phyloP scores from a whole-genome alignment of 2,797 vertebrate species.

The Melanotaenia maccullochi region DNA sequence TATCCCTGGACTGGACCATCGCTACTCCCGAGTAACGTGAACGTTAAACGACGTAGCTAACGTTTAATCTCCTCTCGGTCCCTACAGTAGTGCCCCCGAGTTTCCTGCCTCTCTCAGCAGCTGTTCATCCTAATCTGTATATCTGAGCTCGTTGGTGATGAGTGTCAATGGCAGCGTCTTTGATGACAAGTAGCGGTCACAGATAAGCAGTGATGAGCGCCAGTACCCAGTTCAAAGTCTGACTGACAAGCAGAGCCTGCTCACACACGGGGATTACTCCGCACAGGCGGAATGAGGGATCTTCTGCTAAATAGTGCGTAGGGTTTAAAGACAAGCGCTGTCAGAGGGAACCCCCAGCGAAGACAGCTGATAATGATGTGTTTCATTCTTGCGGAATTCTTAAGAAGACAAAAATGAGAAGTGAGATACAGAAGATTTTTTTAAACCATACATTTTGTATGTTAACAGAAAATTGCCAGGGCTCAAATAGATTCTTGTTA shows the following conservation, averaged over 20 bases:
- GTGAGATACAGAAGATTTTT: not conserved
- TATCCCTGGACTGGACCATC: constrained; percentile 78
- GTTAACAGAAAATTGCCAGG: not conserved
- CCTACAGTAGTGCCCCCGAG: constrained; percentile 35
- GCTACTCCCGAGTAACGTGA: constrained; percentile 72
- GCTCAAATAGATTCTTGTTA: not conserved
- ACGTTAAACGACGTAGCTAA: constrained; percentile 59
- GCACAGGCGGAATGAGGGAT: constrained; percentile 48
- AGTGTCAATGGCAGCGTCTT: constrained; percentile 47
- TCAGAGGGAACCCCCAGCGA: constrained; percentile 9
- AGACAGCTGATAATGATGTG: not conserved
- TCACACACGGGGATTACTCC: constrained; percentile 71
- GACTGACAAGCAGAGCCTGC: constrained; percentile 80
- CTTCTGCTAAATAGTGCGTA: constrained; percentile 73
- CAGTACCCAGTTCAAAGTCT: constrained; percentile 82
- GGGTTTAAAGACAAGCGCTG: constrained; percentile 12
- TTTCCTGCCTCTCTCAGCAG: constrained; percentile 31
- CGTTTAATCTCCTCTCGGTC: constrained; percentile 55
- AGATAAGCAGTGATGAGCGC: constrained; percentile 77
- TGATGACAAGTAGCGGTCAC: constrained; percentile 53
- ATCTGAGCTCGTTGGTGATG: constrained; percentile 42
- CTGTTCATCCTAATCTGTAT: constrained; percentile 65
- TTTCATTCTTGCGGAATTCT: not conserved
- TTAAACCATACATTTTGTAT: not conserved
- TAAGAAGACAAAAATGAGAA: not conserved